These are phyloP conservation scores for Luscinia luscinia DNA, from an alignment of 2,797 vertebrate species.

Conservation along the genomic window DNA sequence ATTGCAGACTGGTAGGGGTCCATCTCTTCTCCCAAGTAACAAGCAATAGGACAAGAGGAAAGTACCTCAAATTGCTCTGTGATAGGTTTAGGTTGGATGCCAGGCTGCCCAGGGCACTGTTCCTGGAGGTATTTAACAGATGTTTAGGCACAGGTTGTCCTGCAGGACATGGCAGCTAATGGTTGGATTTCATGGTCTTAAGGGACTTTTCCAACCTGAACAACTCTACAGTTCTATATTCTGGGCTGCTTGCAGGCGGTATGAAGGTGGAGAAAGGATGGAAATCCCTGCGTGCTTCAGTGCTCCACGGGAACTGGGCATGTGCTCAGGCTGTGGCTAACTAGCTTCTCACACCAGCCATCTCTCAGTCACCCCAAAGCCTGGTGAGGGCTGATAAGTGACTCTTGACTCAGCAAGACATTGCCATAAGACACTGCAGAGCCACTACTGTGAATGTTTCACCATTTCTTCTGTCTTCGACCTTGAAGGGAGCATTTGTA, in stretches of 20 bases:
- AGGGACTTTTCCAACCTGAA: neutral
- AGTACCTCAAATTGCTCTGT: accelerated
- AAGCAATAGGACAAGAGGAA: neutral
- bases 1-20: neutral
- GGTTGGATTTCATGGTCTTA: neutral
- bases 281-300: neutral
- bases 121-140: neutral
- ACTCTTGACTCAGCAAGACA: constrained; percentile 56
- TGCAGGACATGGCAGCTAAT: neutral
- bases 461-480: neutral
- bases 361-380: neutral
- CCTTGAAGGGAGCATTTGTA: neutral
- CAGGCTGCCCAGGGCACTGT: neutral
- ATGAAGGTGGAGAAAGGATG: neutral
- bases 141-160: neutral
- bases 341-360: neutral
- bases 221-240: neutral
- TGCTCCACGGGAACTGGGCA: neutral
- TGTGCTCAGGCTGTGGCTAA: neutral
- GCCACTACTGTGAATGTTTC: neutral
- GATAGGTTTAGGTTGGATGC: neutral
- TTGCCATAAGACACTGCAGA: neutral
- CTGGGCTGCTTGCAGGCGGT: neutral
- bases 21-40: neutral
- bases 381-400: constrained; percentile 71